Evolutionary conservation across 2,888 invertebrate genomes (phyloP).

Genomic region (Sarcophaga variegata): DNA sequence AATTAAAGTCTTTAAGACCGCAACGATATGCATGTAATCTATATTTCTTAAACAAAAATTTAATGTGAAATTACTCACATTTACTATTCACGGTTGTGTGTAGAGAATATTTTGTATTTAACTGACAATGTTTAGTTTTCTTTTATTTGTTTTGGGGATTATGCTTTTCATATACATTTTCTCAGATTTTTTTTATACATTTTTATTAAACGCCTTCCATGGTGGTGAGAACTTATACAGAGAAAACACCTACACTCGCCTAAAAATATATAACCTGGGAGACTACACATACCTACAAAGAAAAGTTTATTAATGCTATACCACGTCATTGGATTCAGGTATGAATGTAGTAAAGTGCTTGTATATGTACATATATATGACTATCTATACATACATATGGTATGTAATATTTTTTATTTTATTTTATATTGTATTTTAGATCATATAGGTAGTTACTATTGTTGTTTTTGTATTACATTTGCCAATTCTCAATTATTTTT

Average conservation of each 20-base stretch:
- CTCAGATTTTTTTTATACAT: not conserved
- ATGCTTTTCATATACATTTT: not conserved
- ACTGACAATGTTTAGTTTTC: slow-evolving; percentile 46
- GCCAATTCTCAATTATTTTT: slow-evolving; percentile 63
- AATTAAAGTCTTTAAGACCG: too few species aligned
- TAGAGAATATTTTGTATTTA: not conserved
- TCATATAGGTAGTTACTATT: slow-evolving; percentile 7
- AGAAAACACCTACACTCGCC: not conserved
- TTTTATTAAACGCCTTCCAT: slow-evolving; percentile 47
- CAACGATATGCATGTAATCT: too few species aligned
- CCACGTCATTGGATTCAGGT: not conserved
- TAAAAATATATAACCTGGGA: not conserved
- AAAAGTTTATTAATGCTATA: slow-evolving; percentile 13
- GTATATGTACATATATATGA: not conserved
- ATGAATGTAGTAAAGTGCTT: not conserved
- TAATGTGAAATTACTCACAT: not conserved
- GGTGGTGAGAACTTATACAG: not conserved
- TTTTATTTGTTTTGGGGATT: slow-evolving; percentile 47
- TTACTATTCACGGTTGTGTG: too few species aligned
- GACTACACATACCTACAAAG: not conserved
- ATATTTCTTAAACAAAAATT: too few species aligned
- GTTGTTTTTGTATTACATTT: slow-evolving; percentile 46
- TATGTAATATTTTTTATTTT: not conserved
- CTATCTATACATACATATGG: not conserved
- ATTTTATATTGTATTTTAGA: slow-evolving; percentile 32